These are phyloP conservation scores for Zaprionus davidi DNA, from an alignment of 1,140 invertebrate genomes.

Conservation along the genomic window DNA sequence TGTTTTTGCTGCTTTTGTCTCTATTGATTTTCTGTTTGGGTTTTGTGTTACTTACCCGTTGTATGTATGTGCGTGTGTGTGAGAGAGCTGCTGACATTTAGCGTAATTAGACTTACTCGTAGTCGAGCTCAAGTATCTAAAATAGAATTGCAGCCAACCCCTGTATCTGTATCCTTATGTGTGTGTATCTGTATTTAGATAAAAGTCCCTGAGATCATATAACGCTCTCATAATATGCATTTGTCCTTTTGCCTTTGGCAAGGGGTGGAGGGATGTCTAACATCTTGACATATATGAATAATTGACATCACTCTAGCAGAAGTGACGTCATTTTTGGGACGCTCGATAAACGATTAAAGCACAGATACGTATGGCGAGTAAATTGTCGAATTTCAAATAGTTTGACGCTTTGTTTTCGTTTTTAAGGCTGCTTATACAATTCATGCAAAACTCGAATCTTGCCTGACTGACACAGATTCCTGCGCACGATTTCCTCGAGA, in stretches of 20 bases:
- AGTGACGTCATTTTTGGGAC: conserved; percentile 62
- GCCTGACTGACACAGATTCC: conserved; percentile 63
- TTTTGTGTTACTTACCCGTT: conserved; percentile 48
- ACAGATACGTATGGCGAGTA: conserved; percentile 8
- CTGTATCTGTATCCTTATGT: neutral
- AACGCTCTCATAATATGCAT: conserved; percentile 23
- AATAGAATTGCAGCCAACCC: conserved; percentile 20
- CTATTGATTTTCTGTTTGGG: conserved; percentile 64
- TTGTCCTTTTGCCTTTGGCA: conserved; percentile 29
- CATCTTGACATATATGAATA: conserved; percentile 54
- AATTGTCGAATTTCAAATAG: conserved; percentile 32
- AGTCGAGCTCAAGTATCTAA: conserved; percentile 41
- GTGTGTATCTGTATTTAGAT: conserved; percentile 32
- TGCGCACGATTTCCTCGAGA: conserved; percentile 35
- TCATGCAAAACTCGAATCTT: conserved; percentile 60
- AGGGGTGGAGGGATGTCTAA: conserved; percentile 19
- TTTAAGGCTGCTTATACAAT: conserved; percentile 63
- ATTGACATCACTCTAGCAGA: conserved; percentile 51
- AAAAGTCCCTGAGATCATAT: conserved; percentile 4
- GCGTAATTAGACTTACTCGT: conserved; percentile 52
- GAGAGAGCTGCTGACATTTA: conserved; percentile 40
- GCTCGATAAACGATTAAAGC: conserved; percentile 65
- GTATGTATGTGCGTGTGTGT: conserved; percentile 13
- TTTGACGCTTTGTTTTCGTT: conserved; percentile 63
- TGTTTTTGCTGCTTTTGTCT: conserved; percentile 36